Conservation (phyloP, 2,888 invertebrate genomes). For the Endotricha flammealis region DNA sequence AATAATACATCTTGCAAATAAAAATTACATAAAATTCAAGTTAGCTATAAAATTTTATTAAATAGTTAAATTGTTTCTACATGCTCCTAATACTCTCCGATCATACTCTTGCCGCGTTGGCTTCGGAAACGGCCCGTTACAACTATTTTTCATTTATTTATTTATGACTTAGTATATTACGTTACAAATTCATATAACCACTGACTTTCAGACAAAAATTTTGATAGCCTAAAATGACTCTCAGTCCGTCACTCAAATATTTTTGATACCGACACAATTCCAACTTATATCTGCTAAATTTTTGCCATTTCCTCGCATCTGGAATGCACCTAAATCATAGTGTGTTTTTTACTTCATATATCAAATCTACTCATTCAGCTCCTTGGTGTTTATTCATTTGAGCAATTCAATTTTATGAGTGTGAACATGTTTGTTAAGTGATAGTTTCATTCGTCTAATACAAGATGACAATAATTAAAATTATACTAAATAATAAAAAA, state of each 20-base stretch:
- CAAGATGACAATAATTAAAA: slow-evolving; percentile 31
- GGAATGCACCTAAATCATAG: slow-evolving; percentile 12
- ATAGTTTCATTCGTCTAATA: slow-evolving; percentile 26
- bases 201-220: slow-evolving; percentile 37
- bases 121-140: slow-evolving; percentile 42
- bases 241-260: slow-evolving; percentile 58
- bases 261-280: slow-evolving; percentile 34
- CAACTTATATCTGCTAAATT: slow-evolving; percentile 42
- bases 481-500: slow-evolving; percentile 27
- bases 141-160: slow-evolving; percentile 25
- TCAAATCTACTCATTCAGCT: slow-evolving; percentile 13
- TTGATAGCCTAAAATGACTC: slow-evolving; percentile 40
- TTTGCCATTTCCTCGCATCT: slow-evolving; percentile 14
- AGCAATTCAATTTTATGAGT: slow-evolving; percentile 29
- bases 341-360: slow-evolving; percentile 9
- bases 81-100: slow-evolving; percentile 51
- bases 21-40: slow-evolving; percentile 74
- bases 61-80: slow-evolving; percentile 71
- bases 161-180: slow-evolving; percentile 55
- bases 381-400: slow-evolving; percentile 32
- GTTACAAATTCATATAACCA: slow-evolving; percentile 37
- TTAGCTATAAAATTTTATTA: slow-evolving; percentile 70
- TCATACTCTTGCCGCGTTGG: slow-evolving; percentile 32
- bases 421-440: slow-evolving; percentile 1
- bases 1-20: slow-evolving; percentile 76